Conservation (phyloP, 2,113 vertebrate species). For the Toxotes chatareus region DNA sequence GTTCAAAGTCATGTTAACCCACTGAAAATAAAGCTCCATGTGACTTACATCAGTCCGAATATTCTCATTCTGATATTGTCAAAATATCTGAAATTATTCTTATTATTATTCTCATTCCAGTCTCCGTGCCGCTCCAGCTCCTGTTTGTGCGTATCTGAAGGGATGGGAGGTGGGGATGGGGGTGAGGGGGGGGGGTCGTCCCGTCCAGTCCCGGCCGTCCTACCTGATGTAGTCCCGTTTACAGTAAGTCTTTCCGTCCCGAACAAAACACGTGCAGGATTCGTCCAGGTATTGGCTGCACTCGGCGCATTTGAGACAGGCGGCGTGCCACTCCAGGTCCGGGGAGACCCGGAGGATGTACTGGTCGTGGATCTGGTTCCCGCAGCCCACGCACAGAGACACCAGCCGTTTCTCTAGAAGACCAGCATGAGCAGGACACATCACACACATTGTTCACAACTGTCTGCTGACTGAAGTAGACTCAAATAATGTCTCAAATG, state of each 20-base stretch:
- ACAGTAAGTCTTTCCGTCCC: conserved; percentile 99
- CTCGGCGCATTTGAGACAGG: conserved; percentile 98
- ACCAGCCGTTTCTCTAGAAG: conserved; percentile 95
- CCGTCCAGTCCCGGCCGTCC: conserved; percentile 49
- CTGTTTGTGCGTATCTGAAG: neutral
- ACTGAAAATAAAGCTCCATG: neutral
- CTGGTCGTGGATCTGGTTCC: conserved; percentile 99
- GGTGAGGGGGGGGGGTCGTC: neutral
- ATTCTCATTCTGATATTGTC: neutral
- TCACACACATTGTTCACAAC: conserved; percentile 4
- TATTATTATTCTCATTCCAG: neutral
- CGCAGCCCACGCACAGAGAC: conserved; percentile 99
- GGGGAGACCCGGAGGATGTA: conserved; percentile 99
- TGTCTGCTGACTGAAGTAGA: neutral
- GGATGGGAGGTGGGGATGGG: too few species aligned
- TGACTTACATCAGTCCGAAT: neutral
- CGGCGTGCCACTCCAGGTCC: conserved; percentile 99
- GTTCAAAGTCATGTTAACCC: neutral
- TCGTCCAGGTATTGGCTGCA: conserved; percentile 99
- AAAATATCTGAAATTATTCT: conserved; percentile 1
- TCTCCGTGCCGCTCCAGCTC: conserved; percentile 6
- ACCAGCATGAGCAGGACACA: conserved; percentile 9
- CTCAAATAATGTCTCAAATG: neutral
- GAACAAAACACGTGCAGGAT: conserved; percentile 98
- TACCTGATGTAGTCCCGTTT: conserved; percentile 99